Evolutionary conservation across 1,140 invertebrate genomes (phyloP), one percentile per base, ranked within the genome.

Genomic region (Heterodera schachtii): DNA sequence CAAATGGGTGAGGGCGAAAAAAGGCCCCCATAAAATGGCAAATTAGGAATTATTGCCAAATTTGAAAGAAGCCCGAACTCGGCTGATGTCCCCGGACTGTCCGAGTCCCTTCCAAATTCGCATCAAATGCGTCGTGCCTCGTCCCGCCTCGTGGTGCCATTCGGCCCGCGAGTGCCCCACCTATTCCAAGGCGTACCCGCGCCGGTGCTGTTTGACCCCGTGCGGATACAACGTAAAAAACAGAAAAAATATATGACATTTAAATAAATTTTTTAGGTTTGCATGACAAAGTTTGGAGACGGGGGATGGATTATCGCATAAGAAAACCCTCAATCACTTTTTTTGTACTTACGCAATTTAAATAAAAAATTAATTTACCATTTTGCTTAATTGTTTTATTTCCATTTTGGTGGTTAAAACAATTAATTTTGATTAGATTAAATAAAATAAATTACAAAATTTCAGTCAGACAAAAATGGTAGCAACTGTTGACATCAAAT

Each of bases 201-300:
- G 74, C 43, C 73, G 79, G 49, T 81, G 79, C 78, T 81, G 79
- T 80, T 41, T 80, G 43, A 81, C 79, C 11, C 57, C 79, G n/a
- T 81, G 79, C 75, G 79, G 79, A 9, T 81, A 81, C 75, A 81
- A 81, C 41, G 80, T 81, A 19, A 47, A 31, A 52, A 52, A 52
- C 0, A 52, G 49, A 11, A 31, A 31, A 31, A 31, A 31, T 31
- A 11, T 52, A 11, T 71, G 41, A 46, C 31, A 71, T 13, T 46
- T 43, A 46, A 71, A 3, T 43, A 71, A 71, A 71, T 71, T 71
- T 71, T 46, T 43, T 16, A 71, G 69, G 21, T 71, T 43, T 71
- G 69, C 44, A 41, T 71, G 44, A 71, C 69, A 13, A 71, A 71
- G 13, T 71, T 71, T 41, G 69, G 44, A 46, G 21, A 71, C 44